Base-by-base conservation (phyloP, 2,797 vertebrate species). In the Fratercula arctica region DNA sequence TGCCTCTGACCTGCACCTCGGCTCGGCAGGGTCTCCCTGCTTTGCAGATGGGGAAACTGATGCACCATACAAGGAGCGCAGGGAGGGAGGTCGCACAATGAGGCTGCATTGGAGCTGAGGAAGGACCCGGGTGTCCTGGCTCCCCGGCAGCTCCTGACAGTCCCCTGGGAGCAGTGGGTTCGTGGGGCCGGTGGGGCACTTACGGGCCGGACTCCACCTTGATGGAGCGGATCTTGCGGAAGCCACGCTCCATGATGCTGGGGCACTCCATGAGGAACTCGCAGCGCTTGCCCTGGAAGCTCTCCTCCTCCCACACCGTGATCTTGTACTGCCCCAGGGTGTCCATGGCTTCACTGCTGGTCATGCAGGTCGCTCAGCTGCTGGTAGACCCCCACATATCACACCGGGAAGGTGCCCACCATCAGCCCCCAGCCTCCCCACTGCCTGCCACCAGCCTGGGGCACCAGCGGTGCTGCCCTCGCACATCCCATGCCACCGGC, bases 191-290 rank as follows among this genome's bases (percentile, higher is more conserved):
- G 67, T 0, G 12, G 53, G 39, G 61, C 88, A 99, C 99, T 99
- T 99, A 99, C 99, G 98, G 98, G 97, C 99, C 99, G 18, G 98
- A 99, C 97, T 99, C 99, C 94, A 99, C 99, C 98, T 99, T 99
- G 97, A 99, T 98, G 73, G 99, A 99, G 97, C 99, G 99, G 97
- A 99, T 99, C 98, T 99, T 99, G 97, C 98, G 98, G 98, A 99
- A 99, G 94, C 98, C 98, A 10, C 99, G 98, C 97, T 99, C 99
- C 98, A 99, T 98, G 98, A 99, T 98, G 98, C 99, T 99, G 90
- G 98, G 98, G 89, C 99, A 99, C 97, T 99, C 99, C 97, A 99
- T 98, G 97, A 98, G 98, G 98, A 99, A 99, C 95, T 99, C 98
- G 41, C 99, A 99, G 96, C 98, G 98, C 97, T 99, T 99, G 90